Percentiles rank a stretch among this genome's conserved stretches.
Evolutionary conservation across 2,888 invertebrate species (phyloP).

Genomic region (Agrochola lychnidis): DNA sequence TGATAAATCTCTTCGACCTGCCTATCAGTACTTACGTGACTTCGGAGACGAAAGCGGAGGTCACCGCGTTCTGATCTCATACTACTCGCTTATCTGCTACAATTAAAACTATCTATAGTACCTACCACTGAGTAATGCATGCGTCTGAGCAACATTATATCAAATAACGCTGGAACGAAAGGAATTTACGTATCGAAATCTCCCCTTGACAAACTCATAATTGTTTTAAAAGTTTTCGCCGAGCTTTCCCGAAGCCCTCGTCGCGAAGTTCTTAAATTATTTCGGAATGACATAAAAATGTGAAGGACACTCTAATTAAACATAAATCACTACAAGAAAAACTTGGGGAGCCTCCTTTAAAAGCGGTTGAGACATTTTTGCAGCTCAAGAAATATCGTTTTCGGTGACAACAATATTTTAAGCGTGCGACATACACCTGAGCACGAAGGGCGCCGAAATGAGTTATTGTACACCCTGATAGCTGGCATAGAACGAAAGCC

Average conservation of each 20-base stretch:
- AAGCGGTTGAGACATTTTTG: conserved; percentile 83
- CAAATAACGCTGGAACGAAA: conserved; percentile 51
- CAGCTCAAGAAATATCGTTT: conserved; percentile 85
- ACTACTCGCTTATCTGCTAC: conserved; percentile 70
- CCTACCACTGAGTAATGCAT: conserved; percentile 55
- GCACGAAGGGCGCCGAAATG: conserved; percentile 81
- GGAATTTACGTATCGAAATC: conserved; percentile 67
- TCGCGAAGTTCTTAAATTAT: conserved; percentile 79
- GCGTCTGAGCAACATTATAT: conserved; percentile 56
- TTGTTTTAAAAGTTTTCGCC: conserved; percentile 74
- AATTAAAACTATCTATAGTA: conserved; percentile 58
- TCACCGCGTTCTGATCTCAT: conserved; percentile 73
- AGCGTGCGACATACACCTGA: conserved; percentile 83
- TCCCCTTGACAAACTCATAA: conserved; percentile 71
- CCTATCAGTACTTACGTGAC: conserved; percentile 72
- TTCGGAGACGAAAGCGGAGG: conserved; percentile 72
- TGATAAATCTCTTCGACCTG: conserved; percentile 75
- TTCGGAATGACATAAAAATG: conserved; percentile 80
- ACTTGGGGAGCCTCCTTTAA: conserved; percentile 76
- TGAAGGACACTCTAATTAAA: conserved; percentile 85
- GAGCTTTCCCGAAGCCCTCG: conserved; percentile 68
- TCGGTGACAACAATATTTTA: conserved; percentile 85
- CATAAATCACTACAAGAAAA: conserved; percentile 86
- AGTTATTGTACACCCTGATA: conserved; percentile 73
- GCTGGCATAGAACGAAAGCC: conserved; percentile 47